phyloP scores from a whole-genome alignment of 1,140 invertebrate species.

The roundworm (Caenorhabditis elegans) region DNA sequence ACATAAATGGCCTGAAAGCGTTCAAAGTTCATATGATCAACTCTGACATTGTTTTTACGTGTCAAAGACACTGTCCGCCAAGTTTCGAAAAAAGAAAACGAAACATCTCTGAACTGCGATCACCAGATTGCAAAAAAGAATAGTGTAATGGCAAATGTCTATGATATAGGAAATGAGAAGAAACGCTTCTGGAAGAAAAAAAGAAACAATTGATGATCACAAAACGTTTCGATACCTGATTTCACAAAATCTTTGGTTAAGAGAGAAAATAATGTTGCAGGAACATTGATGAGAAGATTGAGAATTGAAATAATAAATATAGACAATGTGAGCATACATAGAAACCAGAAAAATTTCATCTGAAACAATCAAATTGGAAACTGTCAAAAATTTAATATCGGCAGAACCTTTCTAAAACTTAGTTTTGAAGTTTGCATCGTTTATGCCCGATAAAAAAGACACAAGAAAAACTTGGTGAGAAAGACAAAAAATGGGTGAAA shows the following conservation, averaged over 20 bases:
- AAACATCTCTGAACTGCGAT: background rate
- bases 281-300: background rate
- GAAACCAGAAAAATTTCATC: slow-evolving; percentile 6
- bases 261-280: background rate
- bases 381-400: background rate
- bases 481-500: no score
- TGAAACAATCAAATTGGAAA: background rate
- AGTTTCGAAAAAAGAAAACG: background rate
- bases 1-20: background rate
- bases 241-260: background rate
- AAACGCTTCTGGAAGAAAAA: background rate
- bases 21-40: no score
- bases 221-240: background rate
- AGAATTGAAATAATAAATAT: background rate
- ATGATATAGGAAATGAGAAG: background rate
- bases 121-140: background rate
- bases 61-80: background rate
- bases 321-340: background rate
- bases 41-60: no score
- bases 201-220: background rate
- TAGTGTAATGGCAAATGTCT: slow-evolving; percentile 5
- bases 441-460: no score
- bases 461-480: no score
- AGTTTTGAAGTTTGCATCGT: no score
- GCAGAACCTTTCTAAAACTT: no score